Evolutionary conservation across 2,888 invertebrate species (phyloP).

Genomic region (Crocallis elinguaria): DNA sequence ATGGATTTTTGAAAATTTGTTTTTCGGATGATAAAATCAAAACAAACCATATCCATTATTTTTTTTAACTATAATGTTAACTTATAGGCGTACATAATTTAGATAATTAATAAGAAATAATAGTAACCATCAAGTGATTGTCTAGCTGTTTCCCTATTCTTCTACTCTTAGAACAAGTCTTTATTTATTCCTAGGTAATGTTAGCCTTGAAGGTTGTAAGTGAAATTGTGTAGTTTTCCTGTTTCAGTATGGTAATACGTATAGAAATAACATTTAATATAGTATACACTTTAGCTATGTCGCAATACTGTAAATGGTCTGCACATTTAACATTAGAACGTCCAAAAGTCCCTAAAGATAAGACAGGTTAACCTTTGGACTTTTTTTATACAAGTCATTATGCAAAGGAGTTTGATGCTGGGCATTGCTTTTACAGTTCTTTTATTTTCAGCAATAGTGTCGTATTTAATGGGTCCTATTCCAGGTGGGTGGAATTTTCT

Average conservation of each 20-base stretch:
- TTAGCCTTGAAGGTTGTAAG: neutral
- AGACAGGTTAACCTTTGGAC: constrained; percentile 61
- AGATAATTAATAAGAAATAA: too few species aligned
- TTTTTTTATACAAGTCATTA: constrained; percentile 35
- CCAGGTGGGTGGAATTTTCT: constrained; percentile 58
- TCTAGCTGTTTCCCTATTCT: too few species aligned
- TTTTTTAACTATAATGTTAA: too few species aligned
- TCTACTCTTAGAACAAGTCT: too few species aligned
- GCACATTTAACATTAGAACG: neutral
- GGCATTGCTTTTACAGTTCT: constrained; percentile 50
- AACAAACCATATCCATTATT: too few species aligned
- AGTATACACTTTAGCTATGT: neutral
- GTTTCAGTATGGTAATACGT: neutral
- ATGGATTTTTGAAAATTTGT: too few species aligned
- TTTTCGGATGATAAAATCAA: too few species aligned
- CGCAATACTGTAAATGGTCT: neutral
- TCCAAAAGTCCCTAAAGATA: constrained; percentile 5
- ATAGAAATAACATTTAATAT: neutral
- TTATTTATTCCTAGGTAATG: too few species aligned
- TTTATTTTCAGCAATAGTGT: constrained; percentile 57
- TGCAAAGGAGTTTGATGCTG: constrained; percentile 41
- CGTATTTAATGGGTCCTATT: constrained; percentile 55
- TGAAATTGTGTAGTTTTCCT: neutral
- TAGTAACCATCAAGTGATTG: too few species aligned
- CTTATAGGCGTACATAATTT: too few species aligned